Evolutionary conservation across 2,113 vertebrate genomes (phyloP), one percentile per base, ranked within the genome.

Genomic region (Heterotis niloticus): DNA sequence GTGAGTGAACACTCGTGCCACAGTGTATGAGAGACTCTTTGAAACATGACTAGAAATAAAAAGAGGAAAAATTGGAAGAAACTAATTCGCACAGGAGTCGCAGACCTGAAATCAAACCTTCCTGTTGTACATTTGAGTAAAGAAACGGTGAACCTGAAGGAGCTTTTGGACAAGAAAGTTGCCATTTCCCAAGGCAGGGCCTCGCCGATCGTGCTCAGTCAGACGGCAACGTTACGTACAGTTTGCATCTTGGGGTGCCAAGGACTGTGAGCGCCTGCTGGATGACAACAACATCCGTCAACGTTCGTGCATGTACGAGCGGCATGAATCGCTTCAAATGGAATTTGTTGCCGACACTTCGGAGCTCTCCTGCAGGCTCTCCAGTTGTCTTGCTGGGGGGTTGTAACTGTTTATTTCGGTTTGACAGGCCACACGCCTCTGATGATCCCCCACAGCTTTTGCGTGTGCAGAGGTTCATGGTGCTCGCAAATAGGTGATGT

Each of bases 401-500:
- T 52, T 71, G 56, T 62, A 71, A 62, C 67, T 71, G 65, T 69
- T 78, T 78, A 71, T 71, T 78, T 78, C 56, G 62, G 54, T 62
- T 52, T 13, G 51, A 54, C 28, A 70, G 54, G 52, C 16, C 56
- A 24, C 20, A 16, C 7, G 56, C 29, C 59, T 60, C 72, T 70
- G 57, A 78, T 69, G 70, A 60, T 71, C 24, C 34, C 28, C 29
- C 34, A 7, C 28, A 66, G 77, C 56, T 23, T 70, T 56, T 44
- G 20, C 51, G 4, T 26, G 26, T 20, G 9, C 28, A 57, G n/a
- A 71, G 24, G 70, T 78, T 78, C 24, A 62, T 26, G 67, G 62
- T 62, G 70, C 54, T 34, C 51, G 76, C 54, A 71, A 70, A 62
- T 16, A 12, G 56, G 26, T 71, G 29, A 78, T 52, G 14, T 44